Percentiles rank a stretch among this genome's conserved stretches.
These are phyloP conservation scores for Oryzias celebensis DNA, from an alignment of 2,113 vertebrate genomes.

Conservation along the genomic window DNA sequence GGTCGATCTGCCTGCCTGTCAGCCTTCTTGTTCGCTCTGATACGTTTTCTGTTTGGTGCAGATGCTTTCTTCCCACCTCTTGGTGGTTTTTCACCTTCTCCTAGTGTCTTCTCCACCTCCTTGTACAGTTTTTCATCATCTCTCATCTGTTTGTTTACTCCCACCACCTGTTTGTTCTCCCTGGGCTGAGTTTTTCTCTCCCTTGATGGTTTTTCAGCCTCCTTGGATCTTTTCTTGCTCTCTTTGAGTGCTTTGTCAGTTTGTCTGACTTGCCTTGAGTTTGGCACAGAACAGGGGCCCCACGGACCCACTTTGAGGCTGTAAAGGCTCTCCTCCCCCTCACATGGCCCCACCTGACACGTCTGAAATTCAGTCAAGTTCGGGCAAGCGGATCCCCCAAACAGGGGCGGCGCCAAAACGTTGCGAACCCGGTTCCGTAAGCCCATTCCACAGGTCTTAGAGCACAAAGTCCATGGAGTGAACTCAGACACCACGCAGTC, in stretches of 20 bases:
- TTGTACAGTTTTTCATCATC: conserved; percentile 28
- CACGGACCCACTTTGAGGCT: conserved; percentile 90
- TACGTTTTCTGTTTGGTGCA: conserved; percentile 49
- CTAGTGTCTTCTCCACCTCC: conserved; percentile 27
- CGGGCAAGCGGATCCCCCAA: conserved; percentile 87
- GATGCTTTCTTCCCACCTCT: conserved; percentile 31
- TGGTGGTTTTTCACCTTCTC: conserved; percentile 29
- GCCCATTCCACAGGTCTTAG: conserved; percentile 88
- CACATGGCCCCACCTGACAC: conserved; percentile 81
- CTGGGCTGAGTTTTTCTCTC: conserved; percentile 36
- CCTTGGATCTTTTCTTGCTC: conserved; percentile 23
- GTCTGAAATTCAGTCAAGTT: conserved; percentile 92
- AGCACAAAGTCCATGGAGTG: conserved; percentile 88
- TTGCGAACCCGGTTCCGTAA: conserved; percentile 87
- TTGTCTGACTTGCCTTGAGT: conserved; percentile 79
- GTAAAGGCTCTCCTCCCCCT: conserved; percentile 81
- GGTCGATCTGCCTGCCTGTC: conserved; percentile 76
- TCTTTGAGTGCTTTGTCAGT: conserved; percentile 22
- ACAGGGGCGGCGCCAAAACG: conserved; percentile 86
- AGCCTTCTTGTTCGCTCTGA: conserved; percentile 40
- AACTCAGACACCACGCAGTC: conserved; percentile 91
- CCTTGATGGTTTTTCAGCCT: conserved; percentile 32
- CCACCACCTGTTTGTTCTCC: conserved; percentile 29
- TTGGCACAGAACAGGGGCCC: conserved; percentile 81
- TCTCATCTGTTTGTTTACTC: conserved; percentile 25